These are phyloP conservation scores for Epistrophe grossulariae DNA, from an alignment of 2,888 invertebrate genomes.

Conservation along the genomic window DNA sequence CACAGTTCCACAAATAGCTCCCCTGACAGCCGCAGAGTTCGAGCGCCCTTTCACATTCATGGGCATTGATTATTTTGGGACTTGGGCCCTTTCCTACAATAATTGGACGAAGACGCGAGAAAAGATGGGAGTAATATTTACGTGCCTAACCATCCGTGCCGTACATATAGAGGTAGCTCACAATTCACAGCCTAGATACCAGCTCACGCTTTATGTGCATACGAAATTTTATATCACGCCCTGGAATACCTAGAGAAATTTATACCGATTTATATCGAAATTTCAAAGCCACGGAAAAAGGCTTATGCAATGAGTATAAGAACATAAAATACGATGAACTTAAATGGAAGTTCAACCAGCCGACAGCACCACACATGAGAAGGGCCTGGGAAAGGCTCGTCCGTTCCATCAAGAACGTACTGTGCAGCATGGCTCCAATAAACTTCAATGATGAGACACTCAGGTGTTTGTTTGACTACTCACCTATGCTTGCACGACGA, in stretches of 20 bases:
- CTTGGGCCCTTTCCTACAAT: slow-evolving; percentile 70
- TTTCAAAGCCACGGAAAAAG: slow-evolving; percentile 56
- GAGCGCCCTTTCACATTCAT: slow-evolving; percentile 70
- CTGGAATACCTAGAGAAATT: slow-evolving; percentile 51
- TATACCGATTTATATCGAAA: slow-evolving; percentile 31
- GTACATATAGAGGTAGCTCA: slow-evolving; percentile 73
- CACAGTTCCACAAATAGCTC: slow-evolving; percentile 61
- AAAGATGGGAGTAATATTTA: slow-evolving; percentile 75
- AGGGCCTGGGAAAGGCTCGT: slow-evolving; percentile 68
- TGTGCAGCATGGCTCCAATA: slow-evolving; percentile 28
- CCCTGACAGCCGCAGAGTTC: background rate
- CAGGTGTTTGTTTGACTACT: slow-evolving; percentile 56
- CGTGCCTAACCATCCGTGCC: slow-evolving; percentile 70
- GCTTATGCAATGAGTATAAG: slow-evolving; percentile 13
- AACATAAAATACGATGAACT: slow-evolving; percentile 54
- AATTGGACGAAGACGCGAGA: slow-evolving; percentile 65
- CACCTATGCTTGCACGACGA: background rate
- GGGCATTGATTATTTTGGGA: slow-evolving; percentile 76
- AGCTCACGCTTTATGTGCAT: slow-evolving; percentile 42
- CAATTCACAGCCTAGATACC: slow-evolving; percentile 65
- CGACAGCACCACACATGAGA: slow-evolving; percentile 67
- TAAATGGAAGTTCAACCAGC: slow-evolving; percentile 69
- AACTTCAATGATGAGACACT: slow-evolving; percentile 69
- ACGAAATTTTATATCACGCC: slow-evolving; percentile 64
- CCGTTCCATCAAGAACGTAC: slow-evolving; percentile 56